Base-by-base conservation (phyloP, 2,888 invertebrate species). In the Heliconius aoede region DNA sequence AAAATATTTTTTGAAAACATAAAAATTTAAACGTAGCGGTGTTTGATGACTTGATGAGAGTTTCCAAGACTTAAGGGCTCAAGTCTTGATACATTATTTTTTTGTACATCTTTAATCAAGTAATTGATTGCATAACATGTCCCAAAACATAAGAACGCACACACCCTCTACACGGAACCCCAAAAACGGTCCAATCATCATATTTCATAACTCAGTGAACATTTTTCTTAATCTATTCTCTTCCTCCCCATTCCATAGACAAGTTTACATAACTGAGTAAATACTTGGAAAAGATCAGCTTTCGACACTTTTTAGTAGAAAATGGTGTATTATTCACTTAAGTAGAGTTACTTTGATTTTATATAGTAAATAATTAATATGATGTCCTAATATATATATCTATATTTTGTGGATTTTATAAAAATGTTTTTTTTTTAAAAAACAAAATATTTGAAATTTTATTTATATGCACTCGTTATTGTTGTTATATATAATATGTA, bases 211-310 rank as follows among this genome's bases (percentile, higher is more conserved):
- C 87, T 85, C 84, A 83, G 82, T 80, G 84, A 88, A 86, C 89
- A 90, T 91, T 90, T 89, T 90, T 91, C 91, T 88, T 91, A 90
- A 91, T 91, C 89, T 89, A 87, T 85, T 80, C 83, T 83, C 84
- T 83, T 82, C 69, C 55, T 46, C 46, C 77, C 73, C 7, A 15
- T 1, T 7, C 36, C n/a, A 24, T 74, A 73, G 13, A 69, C 15
- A 69, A n/a, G 55, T 55, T 30, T 69, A 69, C 55, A 69, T 69
- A 69, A 71, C 32, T 72, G 36, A 72, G 60, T 72, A 72, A 72
- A 72, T 72, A 72, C 58, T 58, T 71, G 11, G 24, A 60, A 60
- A 30, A 32, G 36, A 32, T 72, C 26, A 26, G 24, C 15, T 60
- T 26, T 60, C 26, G 36, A 60, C 58, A 36, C 26, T 5, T 32